phyloP scores from a whole-genome alignment of 2,797 vertebrate genomes.

The Falco naumanni region DNA sequence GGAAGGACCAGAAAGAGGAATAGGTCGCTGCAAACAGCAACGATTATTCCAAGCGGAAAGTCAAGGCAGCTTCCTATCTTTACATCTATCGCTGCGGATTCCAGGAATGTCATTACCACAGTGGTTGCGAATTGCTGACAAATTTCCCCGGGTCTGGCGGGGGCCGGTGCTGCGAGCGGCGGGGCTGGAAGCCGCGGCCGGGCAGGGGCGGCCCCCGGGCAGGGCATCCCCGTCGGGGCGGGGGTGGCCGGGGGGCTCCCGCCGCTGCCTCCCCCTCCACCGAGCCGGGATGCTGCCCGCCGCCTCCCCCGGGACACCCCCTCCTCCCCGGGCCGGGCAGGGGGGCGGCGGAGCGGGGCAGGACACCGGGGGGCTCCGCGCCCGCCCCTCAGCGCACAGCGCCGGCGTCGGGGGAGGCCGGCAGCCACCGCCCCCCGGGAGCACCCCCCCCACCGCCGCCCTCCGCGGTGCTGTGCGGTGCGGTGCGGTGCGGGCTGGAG shows the following conservation, averaged over 20 bases:
- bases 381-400: neutral
- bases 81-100: slow-evolving; percentile 34
- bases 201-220: neutral
- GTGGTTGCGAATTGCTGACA: slow-evolving; percentile 59
- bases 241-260: too few relatives aligned
- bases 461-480: neutral
- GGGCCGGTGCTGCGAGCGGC: neutral
- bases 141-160: slow-evolving; percentile 12
- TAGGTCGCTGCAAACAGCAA: neutral
- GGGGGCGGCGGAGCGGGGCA: neutral
- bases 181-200: neutral
- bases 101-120: slow-evolving; percentile 51
- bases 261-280: neutral
- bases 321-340: neutral
- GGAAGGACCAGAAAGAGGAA: neutral
- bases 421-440: neutral
- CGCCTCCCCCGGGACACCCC: neutral
- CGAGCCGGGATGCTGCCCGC: neutral
- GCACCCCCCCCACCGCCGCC: neutral
- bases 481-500: neutral
- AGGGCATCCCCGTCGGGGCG: neutral
- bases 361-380: neutral
- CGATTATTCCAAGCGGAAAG: slow-evolving; percentile 21
- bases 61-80: slow-evolving; percentile 63
- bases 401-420: neutral